phyloP scores from a whole-genome alignment of 2,113 vertebrate genomes.

The Orycteropus afer region DNA sequence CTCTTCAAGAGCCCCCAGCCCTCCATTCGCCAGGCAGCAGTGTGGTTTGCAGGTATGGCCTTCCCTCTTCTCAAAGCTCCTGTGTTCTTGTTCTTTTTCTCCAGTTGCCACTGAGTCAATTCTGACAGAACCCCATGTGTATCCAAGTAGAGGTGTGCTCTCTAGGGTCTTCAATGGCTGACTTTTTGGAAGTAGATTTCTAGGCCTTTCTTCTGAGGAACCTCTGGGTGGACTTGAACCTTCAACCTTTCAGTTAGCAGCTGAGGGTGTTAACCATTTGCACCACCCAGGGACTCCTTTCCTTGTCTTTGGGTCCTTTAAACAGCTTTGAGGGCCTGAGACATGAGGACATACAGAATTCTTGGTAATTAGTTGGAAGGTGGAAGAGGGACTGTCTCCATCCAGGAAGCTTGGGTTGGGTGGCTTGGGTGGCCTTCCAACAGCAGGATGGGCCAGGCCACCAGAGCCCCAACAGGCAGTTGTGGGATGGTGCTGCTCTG shows the following conservation, averaged over 20 bases:
- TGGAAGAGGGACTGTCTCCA: fast-evolving
- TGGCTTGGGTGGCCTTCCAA: not conserved
- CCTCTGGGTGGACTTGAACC: not conserved
- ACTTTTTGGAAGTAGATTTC: not conserved
- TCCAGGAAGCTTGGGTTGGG: not conserved
- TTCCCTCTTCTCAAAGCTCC: not conserved
- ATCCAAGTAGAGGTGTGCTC: not conserved
- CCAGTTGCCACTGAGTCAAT: not conserved
- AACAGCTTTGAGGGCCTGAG: not conserved
- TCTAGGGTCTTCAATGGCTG: not conserved
- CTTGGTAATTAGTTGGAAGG: not conserved
- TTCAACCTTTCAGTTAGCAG: not conserved
- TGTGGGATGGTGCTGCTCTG: not conserved
- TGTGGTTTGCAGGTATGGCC: conserved; percentile 70
- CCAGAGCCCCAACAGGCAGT: too few relatives aligned
- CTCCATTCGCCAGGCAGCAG: conserved; percentile 40
- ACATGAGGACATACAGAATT: too few relatives aligned
- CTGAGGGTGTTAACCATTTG: not conserved
- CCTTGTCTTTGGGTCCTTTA: not conserved
- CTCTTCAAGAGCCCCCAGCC: conserved; percentile 52
- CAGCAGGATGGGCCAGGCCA: not conserved
- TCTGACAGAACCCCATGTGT: not conserved
- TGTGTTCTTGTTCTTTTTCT: not conserved
- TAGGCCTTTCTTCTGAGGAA: not conserved
- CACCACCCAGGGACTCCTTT: not conserved